Conservation (phyloP, 2,888 invertebrate genomes). For the Monopis laevigella region DNA sequence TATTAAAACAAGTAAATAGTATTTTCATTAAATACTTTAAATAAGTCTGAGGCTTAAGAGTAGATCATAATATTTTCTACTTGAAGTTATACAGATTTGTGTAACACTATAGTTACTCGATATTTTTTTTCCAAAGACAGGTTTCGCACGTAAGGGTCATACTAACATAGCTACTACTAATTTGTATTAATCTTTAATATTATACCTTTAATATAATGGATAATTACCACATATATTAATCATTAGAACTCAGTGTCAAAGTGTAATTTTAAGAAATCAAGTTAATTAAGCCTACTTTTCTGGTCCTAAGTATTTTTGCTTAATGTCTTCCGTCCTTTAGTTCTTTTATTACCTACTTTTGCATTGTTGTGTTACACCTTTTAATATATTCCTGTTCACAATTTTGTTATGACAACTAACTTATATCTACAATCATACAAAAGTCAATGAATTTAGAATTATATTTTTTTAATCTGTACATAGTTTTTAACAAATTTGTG, state of each 20-base stretch:
- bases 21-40: conserved; percentile 48
- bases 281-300: conserved; percentile 23
- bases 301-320: conserved; percentile 32
- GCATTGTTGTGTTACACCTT: neutral
- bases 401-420: neutral
- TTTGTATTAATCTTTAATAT: conserved; percentile 2
- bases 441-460: neutral
- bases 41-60: conserved; percentile 36
- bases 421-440: neutral
- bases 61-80: too few relatives aligned
- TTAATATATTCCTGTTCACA: neutral
- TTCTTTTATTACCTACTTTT: neutral
- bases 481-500: conserved; percentile 43
- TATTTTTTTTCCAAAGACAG: too few relatives aligned
- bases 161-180: too few relatives aligned
- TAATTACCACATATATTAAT: neutral
- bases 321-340: conserved; percentile 59
- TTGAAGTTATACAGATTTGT: too few relatives aligned
- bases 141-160: too few relatives aligned
- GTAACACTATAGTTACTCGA: too few relatives aligned
- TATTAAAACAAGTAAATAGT: conserved; percentile 42
- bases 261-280: conserved; percentile 57
- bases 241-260: conserved; percentile 42
- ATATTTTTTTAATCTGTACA: conserved; percentile 42
- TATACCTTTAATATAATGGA: neutral